Evolutionary conservation across 2,113 vertebrate genomes (phyloP).

Genomic region (Mixornis gularis): DNA sequence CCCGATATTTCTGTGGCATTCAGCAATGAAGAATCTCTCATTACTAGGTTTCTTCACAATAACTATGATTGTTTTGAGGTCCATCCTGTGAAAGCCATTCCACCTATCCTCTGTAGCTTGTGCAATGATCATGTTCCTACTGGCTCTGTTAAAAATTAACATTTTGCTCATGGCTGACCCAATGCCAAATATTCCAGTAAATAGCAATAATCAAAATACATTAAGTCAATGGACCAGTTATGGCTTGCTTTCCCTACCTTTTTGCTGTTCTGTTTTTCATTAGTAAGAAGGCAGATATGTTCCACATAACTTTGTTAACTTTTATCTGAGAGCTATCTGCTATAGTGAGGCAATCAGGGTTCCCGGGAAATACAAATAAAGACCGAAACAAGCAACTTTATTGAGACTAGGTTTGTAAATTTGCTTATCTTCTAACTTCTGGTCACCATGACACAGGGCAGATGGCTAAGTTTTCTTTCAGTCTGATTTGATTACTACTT

Average conservation of each 20-base stretch:
- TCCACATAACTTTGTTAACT: slow-evolving; percentile 10
- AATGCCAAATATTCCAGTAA: slow-evolving; percentile 50
- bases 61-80: neutral
- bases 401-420: slow-evolving; percentile 48
- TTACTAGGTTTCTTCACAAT: neutral
- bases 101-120: neutral
- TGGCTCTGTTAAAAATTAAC: neutral
- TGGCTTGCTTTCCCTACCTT: neutral
- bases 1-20: neutral
- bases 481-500: slow-evolving; percentile 62
- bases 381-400: slow-evolving; percentile 27
- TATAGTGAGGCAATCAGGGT: neutral
- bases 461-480: slow-evolving; percentile 45
- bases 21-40: neutral
- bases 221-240: neutral
- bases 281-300: slow-evolving; percentile 28
- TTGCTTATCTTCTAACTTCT: slow-evolving; percentile 46
- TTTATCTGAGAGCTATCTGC: slow-evolving; percentile 48
- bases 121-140: neutral
- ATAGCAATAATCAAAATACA: neutral
- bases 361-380: slow-evolving; percentile 24
- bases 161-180: neutral
- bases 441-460: slow-evolving; percentile 35
- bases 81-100: neutral
- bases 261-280: slow-evolving; percentile 35